Base-by-base conservation (phyloP, 92 coral and sea anemone genomes). In the Paragorgia papillata region DNA sequence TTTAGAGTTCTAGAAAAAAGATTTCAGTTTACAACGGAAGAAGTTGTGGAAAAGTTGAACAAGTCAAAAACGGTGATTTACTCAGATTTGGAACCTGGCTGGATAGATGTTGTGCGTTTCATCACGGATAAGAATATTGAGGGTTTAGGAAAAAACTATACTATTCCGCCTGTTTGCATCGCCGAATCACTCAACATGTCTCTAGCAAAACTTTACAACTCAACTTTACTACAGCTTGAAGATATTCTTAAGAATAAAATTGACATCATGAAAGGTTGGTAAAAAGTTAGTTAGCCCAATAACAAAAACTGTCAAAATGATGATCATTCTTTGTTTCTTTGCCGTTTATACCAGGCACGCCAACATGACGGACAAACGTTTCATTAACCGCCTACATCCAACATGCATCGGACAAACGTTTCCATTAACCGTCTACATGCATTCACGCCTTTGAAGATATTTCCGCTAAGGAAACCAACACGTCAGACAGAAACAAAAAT, bases 101-200 rank as follows among this genome's bases (percentile, higher is more conserved):
- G 78, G 78, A 71, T 71, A 0, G 20, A 71, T 1, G 41, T 71
- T 20, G 78, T 71, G 40, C 22, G 54, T 71, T 53, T 33, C 24
- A 71, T 71, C 12, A 71, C 78, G 43, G 29, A 53, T 21, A 71
- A 71, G 35, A 71, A 53, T 71, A 51, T 71, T 54, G n/a, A 30
- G 20, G 15, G 48, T 13, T 53, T 71, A 26, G 29, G 43, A 33
- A 32, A 17, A 51, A 54, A 30, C 24, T 71, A 71, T 55, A 54
- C 27, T 0, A 71, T 55, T 51, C 64, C 78, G 17, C 62, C 78
- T 21, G 53, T 32, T 51, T 71, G 54, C 64, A 71, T 71, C 41
- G 78, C 78, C 54, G 28, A 51, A 71, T 35, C 78, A 26, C 63
- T 71, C 14, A 71, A 71, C 64, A 55, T 71, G 64, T 5, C 78